Percentiles rank a stretch among this genome's conserved stretches.
phyloP scores from a whole-genome alignment of 2,888 invertebrate species.

The Branchellion lobata region DNA sequence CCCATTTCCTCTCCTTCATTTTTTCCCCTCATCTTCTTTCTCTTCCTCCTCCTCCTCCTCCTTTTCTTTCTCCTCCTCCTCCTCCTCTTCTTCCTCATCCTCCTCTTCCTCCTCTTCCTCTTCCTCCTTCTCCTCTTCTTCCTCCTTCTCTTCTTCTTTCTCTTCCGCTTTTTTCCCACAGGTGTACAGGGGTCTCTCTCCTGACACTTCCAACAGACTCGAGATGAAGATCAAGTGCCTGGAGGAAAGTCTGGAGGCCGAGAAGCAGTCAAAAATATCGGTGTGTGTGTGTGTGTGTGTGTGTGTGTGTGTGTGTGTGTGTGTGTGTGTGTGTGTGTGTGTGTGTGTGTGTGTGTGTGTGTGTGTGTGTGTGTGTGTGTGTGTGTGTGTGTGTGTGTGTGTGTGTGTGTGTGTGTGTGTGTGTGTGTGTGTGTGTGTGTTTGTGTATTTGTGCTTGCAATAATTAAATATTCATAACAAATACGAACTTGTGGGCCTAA shows the following conservation, averaged over 20 bases:
- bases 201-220: slow-evolving; percentile 41
- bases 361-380: slow-evolving; percentile 3
- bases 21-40: background rate
- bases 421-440: too few species aligned
- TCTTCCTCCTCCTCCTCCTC: background rate
- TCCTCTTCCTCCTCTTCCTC: slow-evolving; percentile 32
- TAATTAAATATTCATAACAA: too few species aligned
- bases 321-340: slow-evolving; percentile 18
- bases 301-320: slow-evolving; percentile 15
- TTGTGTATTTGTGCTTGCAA: too few species aligned
- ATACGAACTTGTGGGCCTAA: too few species aligned
- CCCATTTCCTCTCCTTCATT: background rate
- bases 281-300: background rate
- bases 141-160: slow-evolving; percentile 9
- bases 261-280: background rate
- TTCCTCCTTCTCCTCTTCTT: slow-evolving; percentile 27
- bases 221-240: slow-evolving; percentile 18
- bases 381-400: too few species aligned
- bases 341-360: slow-evolving; percentile 21
- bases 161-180: background rate
- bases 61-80: background rate
- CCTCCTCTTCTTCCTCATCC: background rate
- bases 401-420: too few species aligned
- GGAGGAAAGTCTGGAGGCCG: background rate
- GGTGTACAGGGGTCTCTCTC: slow-evolving; percentile 44